Percentiles rank a stretch among this genome's conserved stretches.
Evolutionary conservation across 2,888 invertebrate species (phyloP).

Genomic region (Corythucha ciliata): DNA sequence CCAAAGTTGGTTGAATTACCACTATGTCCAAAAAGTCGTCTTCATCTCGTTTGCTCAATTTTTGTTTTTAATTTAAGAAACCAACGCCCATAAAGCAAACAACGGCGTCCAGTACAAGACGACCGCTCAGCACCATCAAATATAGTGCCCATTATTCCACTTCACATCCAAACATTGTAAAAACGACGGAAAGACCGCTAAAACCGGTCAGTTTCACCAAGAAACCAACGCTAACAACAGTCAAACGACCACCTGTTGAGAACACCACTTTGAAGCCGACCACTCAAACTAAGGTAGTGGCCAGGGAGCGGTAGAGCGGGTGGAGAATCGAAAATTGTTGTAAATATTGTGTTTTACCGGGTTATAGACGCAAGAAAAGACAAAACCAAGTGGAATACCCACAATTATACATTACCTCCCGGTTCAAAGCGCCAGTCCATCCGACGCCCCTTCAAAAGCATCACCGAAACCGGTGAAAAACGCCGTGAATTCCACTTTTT

Average conservation of each 20-base stretch:
- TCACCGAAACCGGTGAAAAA: too few species aligned
- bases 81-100: slow-evolving; percentile 3
- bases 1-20: too few species aligned
- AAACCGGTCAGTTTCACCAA: slow-evolving; percentile 4
- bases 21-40: too few species aligned
- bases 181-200: too few species aligned
- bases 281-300: slow-evolving; percentile 14
- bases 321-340: too few species aligned
- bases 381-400: slow-evolving; percentile 33
- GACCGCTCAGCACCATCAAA: slow-evolving; percentile 15
- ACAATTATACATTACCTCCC: slow-evolving; percentile 34
- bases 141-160: slow-evolving; percentile 24
- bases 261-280: slow-evolving; percentile 8
- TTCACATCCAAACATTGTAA: slow-evolving; percentile 16
- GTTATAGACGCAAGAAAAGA: slow-evolving; percentile 33
- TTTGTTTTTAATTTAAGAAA: neutral
- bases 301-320: too few species aligned
- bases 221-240: slow-evolving; percentile 1
- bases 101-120: neutral
- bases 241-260: neutral
- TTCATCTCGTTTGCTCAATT: neutral
- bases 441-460: too few species aligned
- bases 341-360: too few species aligned
- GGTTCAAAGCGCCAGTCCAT: slow-evolving; percentile 30
- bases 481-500: too few species aligned